Base-by-base conservation (phyloP, 2,113 vertebrate genomes). In the Stictonetta naevosa region DNA sequence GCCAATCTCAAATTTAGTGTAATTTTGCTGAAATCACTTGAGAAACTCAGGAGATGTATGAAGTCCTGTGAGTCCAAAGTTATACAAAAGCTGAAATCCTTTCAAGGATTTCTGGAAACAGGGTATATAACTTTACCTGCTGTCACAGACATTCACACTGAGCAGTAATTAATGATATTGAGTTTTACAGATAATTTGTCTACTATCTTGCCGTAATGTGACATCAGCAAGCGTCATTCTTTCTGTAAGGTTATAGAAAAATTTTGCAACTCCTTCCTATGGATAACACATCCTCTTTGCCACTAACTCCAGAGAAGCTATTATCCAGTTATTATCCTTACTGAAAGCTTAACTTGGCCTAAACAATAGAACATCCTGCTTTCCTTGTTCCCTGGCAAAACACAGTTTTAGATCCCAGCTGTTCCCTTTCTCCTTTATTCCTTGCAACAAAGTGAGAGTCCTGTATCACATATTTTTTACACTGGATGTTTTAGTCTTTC, bases 1-100 rank as follows among this genome's bases (percentile, higher is more conserved):
- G 46, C 15, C 69, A 75, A 5, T 40, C 40, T 86, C 60, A 92
- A 71, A 77, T 69, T 73, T 3, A 36, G 60, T 28, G 28, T 28
- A 66, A 91, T 89, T 96, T 74, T 63, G 28, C 58, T 40, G 36
- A 81, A 81, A 86, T 92, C n/a, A 33, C 40, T 48, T 34, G 46
- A 67, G 68, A 77, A 86, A 74, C 48, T 80, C 44, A 26, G 53
- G 44, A 56, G 11, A 8, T 18, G 44, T 68, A 58, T 44, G 66
- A 17, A 87, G 31, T 56, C 28, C 23, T 13, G 4, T 3, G 42
- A 59, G 34, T 68, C 85, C 58, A 36, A n/a, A 79, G 42, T 8
- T 52, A 1, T 7, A 18, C 28, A 48, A 56, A 68, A 20, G 31
- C 13, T 93, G 75, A 78, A 88, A 88, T 56, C 13, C 52, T 75